phyloP scores from a whole-genome alignment of 2,797 vertebrate species.

The Liasis olivaceus region DNA sequence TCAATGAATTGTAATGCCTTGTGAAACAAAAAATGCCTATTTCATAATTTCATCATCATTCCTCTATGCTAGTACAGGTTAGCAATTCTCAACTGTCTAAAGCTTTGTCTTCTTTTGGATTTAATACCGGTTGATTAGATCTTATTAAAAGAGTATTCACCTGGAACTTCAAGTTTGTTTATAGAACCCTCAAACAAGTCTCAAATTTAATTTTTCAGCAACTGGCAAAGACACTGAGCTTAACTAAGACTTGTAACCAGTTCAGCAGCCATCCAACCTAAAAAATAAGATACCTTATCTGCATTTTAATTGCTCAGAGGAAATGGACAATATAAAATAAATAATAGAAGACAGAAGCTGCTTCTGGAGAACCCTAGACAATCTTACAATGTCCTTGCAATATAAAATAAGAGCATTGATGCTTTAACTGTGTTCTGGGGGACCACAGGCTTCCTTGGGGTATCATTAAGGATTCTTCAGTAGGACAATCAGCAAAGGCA shows the following conservation, averaged over 20 bases:
- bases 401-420: not conserved
- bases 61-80: constrained; percentile 26
- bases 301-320: constrained; percentile 61
- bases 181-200: constrained; percentile 41
- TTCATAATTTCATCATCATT: constrained; percentile 8
- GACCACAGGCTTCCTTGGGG: not conserved
- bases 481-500: not conserved
- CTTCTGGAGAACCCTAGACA: not conserved
- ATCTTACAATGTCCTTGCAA: not conserved
- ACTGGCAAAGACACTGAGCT: constrained; percentile 57
- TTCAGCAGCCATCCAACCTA: constrained; percentile 58
- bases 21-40: constrained; percentile 36
- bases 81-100: constrained; percentile 41
- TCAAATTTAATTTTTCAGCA: constrained; percentile 57
- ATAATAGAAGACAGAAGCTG: not conserved
- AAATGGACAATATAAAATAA: constrained; percentile 14
- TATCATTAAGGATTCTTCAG: not conserved
- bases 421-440: not conserved
- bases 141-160: constrained; percentile 38
- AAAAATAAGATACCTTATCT: constrained; percentile 51
- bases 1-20: constrained; percentile 44
- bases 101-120: constrained; percentile 21
- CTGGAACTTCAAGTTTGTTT: constrained; percentile 28
- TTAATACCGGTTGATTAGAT: constrained; percentile 38
- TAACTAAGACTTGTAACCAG: constrained; percentile 51